These are phyloP conservation scores for Myathropa florea DNA, from an alignment of 2,888 invertebrate genomes.

Conservation along the genomic window DNA sequence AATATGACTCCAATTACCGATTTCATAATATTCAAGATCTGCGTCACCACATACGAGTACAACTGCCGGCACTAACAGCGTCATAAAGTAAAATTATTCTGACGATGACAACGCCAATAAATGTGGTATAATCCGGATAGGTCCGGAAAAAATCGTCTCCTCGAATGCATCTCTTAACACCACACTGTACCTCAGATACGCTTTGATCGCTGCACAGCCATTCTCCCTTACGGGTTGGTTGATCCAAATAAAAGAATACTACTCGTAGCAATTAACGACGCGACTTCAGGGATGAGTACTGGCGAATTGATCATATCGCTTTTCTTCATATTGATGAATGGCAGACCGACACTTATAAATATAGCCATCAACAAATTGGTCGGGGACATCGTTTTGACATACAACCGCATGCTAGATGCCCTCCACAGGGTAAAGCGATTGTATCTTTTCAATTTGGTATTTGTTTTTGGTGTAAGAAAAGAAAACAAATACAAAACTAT, in stretches of 20 bases:
- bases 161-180: not conserved
- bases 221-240: not conserved
- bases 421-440: conserved; percentile 11
- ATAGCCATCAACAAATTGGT: conserved; percentile 20
- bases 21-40: not conserved
- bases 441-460: not conserved
- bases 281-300: conserved; percentile 12
- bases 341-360: not conserved
- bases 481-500: too few relatives aligned
- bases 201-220: not conserved
- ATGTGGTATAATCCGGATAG: not conserved
- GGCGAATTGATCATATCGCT: not conserved
- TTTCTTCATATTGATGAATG: not conserved
- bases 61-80: not conserved
- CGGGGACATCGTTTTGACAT: not conserved
- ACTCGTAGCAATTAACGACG: not conserved
- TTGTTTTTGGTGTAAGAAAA: conserved; percentile 5
- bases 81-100: not conserved
- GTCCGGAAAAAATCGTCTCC: not conserved
- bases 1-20: not conserved
- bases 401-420: not conserved
- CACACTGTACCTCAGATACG: not conserved
- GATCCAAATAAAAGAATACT: not conserved
- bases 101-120: not conserved
- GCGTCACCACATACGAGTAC: not conserved